phyloP scores from a whole-genome alignment of 2,113 vertebrate species.

The Anoplopoma fimbria region DNA sequence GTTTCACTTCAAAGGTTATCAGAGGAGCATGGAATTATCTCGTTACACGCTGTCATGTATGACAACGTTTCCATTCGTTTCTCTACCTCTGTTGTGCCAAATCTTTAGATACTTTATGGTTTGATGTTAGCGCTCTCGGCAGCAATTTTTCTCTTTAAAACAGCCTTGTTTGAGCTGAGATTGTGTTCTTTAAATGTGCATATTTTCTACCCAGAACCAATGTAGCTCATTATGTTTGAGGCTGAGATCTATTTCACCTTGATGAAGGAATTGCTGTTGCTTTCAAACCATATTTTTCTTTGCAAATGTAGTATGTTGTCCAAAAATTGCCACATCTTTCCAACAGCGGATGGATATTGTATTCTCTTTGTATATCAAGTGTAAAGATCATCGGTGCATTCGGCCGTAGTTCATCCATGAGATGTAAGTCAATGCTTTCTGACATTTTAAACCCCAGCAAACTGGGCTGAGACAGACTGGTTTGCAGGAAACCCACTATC shows the following conservation, averaged over 20 bases:
- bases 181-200: too few species aligned
- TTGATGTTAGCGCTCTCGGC: background rate
- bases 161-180: background rate
- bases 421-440: constrained; percentile 14
- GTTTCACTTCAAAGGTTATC: background rate
- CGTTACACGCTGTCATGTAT: too few species aligned
- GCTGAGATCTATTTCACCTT: background rate
- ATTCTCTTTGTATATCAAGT: background rate
- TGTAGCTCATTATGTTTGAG: background rate
- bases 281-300: background rate
- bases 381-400: constrained; percentile 11
- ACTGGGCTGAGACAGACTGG: background rate
- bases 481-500: background rate
- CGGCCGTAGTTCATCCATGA: background rate
- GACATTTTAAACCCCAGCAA: background rate
- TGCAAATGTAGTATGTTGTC: background rate
- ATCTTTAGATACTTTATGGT: too few species aligned
- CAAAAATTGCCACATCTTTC: background rate
- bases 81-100: background rate
- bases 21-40: background rate
- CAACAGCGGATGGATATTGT: background rate
- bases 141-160: background rate
- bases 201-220: background rate
- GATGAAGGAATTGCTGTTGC: background rate
- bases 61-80: background rate